Evolutionary conservation across 2,797 vertebrate genomes (phyloP), one percentile per base, ranked within the genome.

Genomic region (Falco columbarius): DNA sequence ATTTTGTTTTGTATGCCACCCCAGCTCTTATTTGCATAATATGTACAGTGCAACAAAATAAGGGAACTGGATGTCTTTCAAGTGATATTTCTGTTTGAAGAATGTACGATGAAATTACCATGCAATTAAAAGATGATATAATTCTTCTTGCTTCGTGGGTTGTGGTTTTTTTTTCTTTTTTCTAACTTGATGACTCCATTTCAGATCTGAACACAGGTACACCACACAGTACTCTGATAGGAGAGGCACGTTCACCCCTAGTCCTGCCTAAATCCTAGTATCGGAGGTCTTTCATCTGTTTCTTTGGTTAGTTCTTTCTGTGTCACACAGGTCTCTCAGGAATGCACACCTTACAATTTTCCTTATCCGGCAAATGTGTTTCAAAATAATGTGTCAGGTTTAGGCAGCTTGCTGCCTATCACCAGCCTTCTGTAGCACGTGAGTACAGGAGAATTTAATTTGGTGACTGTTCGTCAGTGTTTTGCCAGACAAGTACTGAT

Each of bases 51-150:
- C 68, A 88, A 93, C 73, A 96, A 70, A 92, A 73, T 56, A 90
- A 81, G 74, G 86, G 84, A 96, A 96, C 67, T 81, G 83, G 62
- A 46, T 94, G 86, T 95, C 77, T 97, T 95, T 95, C 56, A 81
- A 95, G 54, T 86, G 76, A 34, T 89, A 81, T 56, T 97, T 96
- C 91, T 66, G 86, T 97, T 96, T 92, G 96, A 97, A 95, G 89
- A 81, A 56, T 90, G 80, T 96, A 97, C 93, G 93, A 96, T 94
- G 90, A 91, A 93, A 97, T 75, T 84, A 92, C 96, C 97, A 97
- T 97, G 92, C 96, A 98, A 98, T 97, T 97, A 97, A 98, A 98
- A 97, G 52, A 95, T 56, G 63, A 65, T 94, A 36, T 81, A 70
- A 79, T 82, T 95, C 59, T 94, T 89, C 21, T 89, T 75, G 34